A percentile compares a stretch with the other conserved stretches of the same genome.
Conservation (phyloP, 2,797 vertebrate genomes). For the Cynodonichthys magdalenae region DNA sequence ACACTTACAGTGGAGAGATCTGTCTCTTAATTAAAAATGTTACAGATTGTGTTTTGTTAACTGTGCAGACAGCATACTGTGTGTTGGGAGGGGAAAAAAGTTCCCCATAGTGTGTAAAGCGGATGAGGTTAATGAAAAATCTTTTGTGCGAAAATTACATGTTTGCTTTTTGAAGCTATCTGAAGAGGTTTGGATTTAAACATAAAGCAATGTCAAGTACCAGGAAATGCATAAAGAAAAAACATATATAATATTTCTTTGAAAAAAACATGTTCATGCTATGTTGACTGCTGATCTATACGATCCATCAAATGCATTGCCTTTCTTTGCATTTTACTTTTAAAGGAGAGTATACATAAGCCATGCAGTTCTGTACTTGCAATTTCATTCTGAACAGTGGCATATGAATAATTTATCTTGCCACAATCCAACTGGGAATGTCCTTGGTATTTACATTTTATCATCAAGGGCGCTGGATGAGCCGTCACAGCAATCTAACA, state of each 20-base stretch:
- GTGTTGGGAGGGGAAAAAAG: conserved; percentile 42
- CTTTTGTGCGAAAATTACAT: conserved; percentile 44
- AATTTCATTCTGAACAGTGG: conserved; percentile 76
- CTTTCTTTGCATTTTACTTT: conserved; percentile 76
- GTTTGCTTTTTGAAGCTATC: conserved; percentile 41
- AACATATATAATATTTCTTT: not conserved
- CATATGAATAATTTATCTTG: conserved; percentile 84
- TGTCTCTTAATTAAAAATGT: conserved; percentile 76
- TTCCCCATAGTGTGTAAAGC: conserved; percentile 61
- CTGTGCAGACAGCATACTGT: conserved; percentile 63
- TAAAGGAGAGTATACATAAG: conserved; percentile 71
- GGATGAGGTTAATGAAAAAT: conserved; percentile 56
- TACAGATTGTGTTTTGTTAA: conserved; percentile 71
- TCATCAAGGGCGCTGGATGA: conserved; percentile 81
- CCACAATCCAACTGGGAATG: conserved; percentile 77
- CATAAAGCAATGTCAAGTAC: conserved; percentile 35
- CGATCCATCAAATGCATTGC: conserved; percentile 62
- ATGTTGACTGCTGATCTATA: conserved; percentile 42
- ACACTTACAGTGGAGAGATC: conserved; percentile 67
- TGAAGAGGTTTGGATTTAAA: conserved; percentile 28
- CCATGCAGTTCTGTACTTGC: conserved; percentile 70
- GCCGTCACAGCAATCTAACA: conserved; percentile 66
- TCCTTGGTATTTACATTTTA: conserved; percentile 87
- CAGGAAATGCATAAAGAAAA: not conserved
- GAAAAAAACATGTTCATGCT: conserved; percentile 33